A percentile compares a stretch with the other conserved stretches of the same genome.
Evolutionary conservation across 1,140 invertebrate genomes (phyloP).

Genomic region (Lethocerus indicus): DNA sequence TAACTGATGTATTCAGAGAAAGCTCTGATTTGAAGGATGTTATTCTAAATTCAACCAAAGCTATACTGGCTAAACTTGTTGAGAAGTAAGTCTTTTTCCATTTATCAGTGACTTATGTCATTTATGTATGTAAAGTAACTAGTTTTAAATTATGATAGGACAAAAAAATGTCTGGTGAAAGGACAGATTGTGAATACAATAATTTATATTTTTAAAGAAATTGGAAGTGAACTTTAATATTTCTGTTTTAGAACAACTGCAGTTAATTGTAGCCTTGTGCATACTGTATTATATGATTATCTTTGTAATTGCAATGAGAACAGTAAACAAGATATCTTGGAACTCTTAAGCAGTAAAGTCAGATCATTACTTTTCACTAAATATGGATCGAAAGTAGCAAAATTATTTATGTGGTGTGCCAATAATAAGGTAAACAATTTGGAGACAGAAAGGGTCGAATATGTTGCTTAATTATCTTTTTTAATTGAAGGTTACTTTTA

Average conservation of each 20-base stretch:
- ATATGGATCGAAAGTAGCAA: slow-evolving; percentile 59
- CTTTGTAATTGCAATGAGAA: slow-evolving; percentile 46
- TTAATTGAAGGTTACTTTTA: too few relatives aligned
- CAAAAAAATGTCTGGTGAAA: too few relatives aligned
- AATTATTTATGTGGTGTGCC: slow-evolving; percentile 78
- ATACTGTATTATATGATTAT: slow-evolving; percentile 67
- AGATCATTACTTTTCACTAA: slow-evolving; percentile 67
- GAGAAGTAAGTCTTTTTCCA: slow-evolving; percentile 38
- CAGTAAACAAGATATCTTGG: slow-evolving; percentile 52
- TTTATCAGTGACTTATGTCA: too few relatives aligned
- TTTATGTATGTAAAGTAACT: too few relatives aligned
- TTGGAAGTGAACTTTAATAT: slow-evolving; percentile 7
- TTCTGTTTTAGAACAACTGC: slow-evolving; percentile 7
- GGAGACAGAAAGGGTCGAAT: too few relatives aligned
- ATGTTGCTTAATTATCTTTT: too few relatives aligned
- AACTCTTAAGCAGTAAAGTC: slow-evolving; percentile 45
- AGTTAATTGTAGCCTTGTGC: slow-evolving; percentile 39
- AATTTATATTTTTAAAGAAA: too few relatives aligned
- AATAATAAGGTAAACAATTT: too few relatives aligned
- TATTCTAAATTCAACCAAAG: slow-evolving; percentile 47
- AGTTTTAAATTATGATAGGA: too few relatives aligned
- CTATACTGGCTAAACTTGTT: slow-evolving; percentile 46
- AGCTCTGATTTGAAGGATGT: slow-evolving; percentile 46
- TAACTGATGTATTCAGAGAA: slow-evolving; percentile 38
- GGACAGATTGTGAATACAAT: too few relatives aligned